These are phyloP conservation scores for Cheilosia scutellata DNA, from an alignment of 2,888 invertebrate genomes.

Conservation along the genomic window DNA sequence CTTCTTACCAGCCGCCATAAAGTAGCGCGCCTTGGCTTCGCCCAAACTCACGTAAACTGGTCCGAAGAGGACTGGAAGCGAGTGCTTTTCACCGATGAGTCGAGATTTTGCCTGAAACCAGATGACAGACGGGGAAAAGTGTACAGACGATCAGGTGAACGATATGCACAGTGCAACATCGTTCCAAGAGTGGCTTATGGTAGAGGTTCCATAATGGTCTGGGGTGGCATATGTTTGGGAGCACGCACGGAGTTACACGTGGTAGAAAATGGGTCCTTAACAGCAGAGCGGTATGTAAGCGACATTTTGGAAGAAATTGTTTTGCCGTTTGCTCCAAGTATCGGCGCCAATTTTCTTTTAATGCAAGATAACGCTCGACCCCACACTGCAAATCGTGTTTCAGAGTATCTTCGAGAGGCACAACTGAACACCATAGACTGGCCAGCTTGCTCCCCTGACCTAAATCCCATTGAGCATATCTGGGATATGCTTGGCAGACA, in stretches of 20 bases:
- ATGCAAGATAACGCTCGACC: not conserved
- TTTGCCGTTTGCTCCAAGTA: too few relatives aligned
- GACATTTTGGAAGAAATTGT: too few relatives aligned
- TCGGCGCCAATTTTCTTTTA: too few relatives aligned
- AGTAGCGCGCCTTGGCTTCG: too few relatives aligned
- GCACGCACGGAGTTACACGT: not conserved
- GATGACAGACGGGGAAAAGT: too few relatives aligned
- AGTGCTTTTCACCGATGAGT: too few relatives aligned
- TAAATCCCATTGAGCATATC: not conserved
- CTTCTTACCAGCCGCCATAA: not conserved
- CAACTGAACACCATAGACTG: not conserved
- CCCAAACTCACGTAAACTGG: too few relatives aligned
- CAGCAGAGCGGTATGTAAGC: too few relatives aligned
- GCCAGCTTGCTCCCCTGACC: not conserved
- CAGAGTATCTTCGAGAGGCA: not conserved
- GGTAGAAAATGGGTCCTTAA: not conserved
- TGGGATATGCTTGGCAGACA: not conserved
- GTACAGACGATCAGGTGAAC: too few relatives aligned
- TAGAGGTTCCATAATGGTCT: constrained; percentile 3
- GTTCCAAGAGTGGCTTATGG: constrained; percentile 5
- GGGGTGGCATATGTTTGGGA: not conserved
- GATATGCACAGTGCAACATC: not conserved
- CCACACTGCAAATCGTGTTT: not conserved
- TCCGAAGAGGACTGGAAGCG: too few relatives aligned
- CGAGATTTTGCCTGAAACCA: too few relatives aligned